Conservation (phyloP, 2,888 invertebrate genomes). For the Mactromeris polynyma region DNA sequence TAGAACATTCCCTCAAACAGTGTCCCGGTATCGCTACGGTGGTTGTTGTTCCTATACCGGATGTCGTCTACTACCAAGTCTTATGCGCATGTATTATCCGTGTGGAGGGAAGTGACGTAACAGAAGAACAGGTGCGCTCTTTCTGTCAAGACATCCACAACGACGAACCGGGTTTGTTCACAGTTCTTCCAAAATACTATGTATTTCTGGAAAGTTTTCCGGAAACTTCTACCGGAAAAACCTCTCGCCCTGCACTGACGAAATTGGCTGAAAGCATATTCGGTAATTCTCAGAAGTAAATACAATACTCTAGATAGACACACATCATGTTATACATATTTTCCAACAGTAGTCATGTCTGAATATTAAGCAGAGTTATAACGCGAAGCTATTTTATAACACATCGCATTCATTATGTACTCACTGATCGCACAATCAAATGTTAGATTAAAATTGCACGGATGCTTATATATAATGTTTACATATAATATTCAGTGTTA, state of each 20-base stretch:
- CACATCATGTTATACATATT: too few relatives aligned
- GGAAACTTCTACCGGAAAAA: background rate
- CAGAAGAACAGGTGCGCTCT: background rate
- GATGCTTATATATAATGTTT: too few relatives aligned
- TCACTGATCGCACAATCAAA: too few relatives aligned
- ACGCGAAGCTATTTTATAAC: too few relatives aligned
- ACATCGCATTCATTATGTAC: too few relatives aligned
- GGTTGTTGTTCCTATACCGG: conserved; percentile 38
- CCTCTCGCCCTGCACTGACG: background rate
- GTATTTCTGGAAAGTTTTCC: background rate
- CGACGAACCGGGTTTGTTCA: background rate
- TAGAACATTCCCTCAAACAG: conserved; percentile 22
- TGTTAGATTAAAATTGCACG: too few relatives aligned
- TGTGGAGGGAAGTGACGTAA: background rate
- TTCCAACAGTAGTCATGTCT: too few relatives aligned
- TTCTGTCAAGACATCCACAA: background rate
- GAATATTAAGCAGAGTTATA: too few relatives aligned
- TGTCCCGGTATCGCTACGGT: conserved; percentile 29
- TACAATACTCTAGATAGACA: too few relatives aligned
- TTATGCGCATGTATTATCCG: conserved; percentile 54
- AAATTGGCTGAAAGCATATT: background rate
- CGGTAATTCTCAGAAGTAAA: background rate
- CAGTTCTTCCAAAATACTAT: background rate
- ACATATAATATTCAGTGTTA: too few relatives aligned
- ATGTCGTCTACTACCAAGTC: conserved; percentile 28